These are phyloP conservation scores for Lithosia quadra DNA, from an alignment of 2,888 invertebrate species.

Conservation along the genomic window DNA sequence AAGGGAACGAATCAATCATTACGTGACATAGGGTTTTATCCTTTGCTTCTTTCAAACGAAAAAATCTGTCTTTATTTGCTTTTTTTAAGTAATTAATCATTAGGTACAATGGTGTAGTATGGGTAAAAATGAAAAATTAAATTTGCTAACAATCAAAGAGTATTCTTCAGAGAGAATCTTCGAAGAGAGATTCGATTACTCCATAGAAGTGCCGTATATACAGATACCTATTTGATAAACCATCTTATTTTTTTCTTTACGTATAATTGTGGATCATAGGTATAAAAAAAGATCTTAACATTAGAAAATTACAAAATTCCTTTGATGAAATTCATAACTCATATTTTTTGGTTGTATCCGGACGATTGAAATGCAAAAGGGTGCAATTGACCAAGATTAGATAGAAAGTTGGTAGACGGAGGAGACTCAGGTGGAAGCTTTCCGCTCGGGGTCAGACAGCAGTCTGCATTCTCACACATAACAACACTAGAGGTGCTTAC, in stretches of 20 bases:
- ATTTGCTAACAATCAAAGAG: background rate
- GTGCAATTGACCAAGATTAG: background rate
- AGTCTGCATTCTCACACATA: too few species aligned
- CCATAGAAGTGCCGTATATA: background rate
- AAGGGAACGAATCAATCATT: constrained; percentile 64
- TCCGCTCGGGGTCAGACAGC: too few species aligned
- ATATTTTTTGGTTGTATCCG: too few species aligned
- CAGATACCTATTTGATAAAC: background rate
- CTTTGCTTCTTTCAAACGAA: constrained; percentile 43
- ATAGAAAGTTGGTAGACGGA: too few species aligned
- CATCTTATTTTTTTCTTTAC: too few species aligned
- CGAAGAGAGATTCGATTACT: too few species aligned
- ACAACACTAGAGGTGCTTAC: too few species aligned
- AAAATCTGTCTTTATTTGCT: constrained; percentile 40
- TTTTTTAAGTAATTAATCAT: constrained; percentile 9
- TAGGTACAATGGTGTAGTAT: background rate
- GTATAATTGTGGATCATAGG: too few species aligned
- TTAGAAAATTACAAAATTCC: background rate
- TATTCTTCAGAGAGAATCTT: too few species aligned
- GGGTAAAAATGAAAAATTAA: background rate
- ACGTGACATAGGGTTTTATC: constrained; percentile 55
- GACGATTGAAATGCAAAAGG: background rate
- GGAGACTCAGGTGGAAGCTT: too few species aligned
- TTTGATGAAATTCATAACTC: background rate
- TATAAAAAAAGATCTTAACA: too few species aligned